phyloP scores from a whole-genome alignment of 2,113 vertebrate species.

The Oncorhynchus clarkii region DNA sequence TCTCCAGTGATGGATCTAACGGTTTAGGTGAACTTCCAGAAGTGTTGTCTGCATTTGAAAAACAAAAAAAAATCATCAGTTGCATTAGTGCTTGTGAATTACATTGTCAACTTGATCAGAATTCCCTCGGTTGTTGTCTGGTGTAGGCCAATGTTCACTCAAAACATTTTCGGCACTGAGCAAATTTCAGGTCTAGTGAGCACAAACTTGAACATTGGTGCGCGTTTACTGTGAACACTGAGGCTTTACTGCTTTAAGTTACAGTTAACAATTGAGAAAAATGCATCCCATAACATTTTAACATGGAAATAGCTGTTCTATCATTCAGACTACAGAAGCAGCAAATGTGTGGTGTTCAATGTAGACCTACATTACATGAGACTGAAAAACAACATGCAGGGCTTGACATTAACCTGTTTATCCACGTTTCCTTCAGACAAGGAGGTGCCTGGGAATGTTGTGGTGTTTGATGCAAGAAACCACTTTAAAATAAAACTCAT shows the following conservation, averaged over 20 bases:
- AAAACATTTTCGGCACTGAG: too few relatives aligned
- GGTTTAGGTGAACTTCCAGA: background rate
- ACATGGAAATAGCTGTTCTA: too few relatives aligned
- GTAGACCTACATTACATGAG: too few relatives aligned
- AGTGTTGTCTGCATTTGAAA: background rate
- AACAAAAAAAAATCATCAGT: background rate
- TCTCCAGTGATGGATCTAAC: constrained; percentile 31
- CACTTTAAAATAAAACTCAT: too few relatives aligned
- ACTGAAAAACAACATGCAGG: too few relatives aligned
- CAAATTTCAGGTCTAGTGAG: background rate
- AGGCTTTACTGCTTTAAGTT: background rate
- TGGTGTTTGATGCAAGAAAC: too few relatives aligned
- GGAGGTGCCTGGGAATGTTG: too few relatives aligned
- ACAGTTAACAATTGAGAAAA: background rate
- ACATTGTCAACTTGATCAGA: background rate
- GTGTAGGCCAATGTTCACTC: background rate
- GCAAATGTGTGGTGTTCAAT: too few relatives aligned
- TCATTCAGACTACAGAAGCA: too few relatives aligned
- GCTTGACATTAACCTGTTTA: too few relatives aligned
- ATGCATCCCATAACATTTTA: too few relatives aligned
- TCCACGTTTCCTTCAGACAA: too few relatives aligned
- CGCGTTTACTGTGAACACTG: background rate
- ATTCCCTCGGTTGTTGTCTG: background rate
- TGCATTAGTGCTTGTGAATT: background rate
- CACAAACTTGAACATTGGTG: background rate